Percentiles rank a stretch among this genome's conserved stretches.
Evolutionary conservation across 2,113 vertebrate genomes (phyloP).

Genomic region (Triplophysa dalaica): DNA sequence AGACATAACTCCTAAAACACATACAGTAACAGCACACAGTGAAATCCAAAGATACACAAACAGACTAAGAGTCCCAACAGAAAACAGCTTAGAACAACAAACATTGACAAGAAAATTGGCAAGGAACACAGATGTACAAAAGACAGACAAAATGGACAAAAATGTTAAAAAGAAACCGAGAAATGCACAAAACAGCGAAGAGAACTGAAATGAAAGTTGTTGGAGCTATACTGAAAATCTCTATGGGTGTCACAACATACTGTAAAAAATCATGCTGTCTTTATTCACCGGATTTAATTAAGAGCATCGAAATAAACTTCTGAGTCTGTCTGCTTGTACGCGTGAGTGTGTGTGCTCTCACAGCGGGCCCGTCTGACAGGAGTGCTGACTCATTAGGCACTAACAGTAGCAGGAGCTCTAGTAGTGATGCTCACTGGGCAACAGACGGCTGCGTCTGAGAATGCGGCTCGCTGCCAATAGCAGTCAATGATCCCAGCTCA

Average conservation of each 20-base stretch:
- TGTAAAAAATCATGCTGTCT: not conserved
- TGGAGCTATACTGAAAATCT: not conserved
- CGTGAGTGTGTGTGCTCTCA: not conserved
- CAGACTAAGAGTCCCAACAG: constrained; percentile 49
- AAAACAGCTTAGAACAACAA: constrained; percentile 42
- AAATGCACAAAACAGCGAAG: not conserved
- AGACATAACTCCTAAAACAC: constrained; percentile 80
- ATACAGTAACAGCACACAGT: constrained; percentile 72
- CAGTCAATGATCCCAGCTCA: constrained; percentile 1
- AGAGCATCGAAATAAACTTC: not conserved
- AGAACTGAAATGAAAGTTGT: not conserved
- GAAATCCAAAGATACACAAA: constrained; percentile 62
- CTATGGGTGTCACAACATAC: not conserved
- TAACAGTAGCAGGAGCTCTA: constrained; percentile 40
- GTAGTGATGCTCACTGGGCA: constrained; percentile 44
- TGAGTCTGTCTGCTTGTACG: not conserved
- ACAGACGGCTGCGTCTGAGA: constrained; percentile 41
- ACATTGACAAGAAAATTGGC: constrained; percentile 27
- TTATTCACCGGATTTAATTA: not conserved
- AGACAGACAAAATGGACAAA: constrained; percentile 37
- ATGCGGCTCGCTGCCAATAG: constrained; percentile 28
- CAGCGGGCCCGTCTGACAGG: constrained; percentile 43
- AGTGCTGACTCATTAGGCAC: constrained; percentile 55
- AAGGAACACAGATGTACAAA: constrained; percentile 34
- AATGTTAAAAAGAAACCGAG: not conserved